A percentile compares a stretch with the other conserved stretches of the same genome.
phyloP scores from a whole-genome alignment of 2,888 invertebrate genomes.

The Dinocampus coccinellae region DNA sequence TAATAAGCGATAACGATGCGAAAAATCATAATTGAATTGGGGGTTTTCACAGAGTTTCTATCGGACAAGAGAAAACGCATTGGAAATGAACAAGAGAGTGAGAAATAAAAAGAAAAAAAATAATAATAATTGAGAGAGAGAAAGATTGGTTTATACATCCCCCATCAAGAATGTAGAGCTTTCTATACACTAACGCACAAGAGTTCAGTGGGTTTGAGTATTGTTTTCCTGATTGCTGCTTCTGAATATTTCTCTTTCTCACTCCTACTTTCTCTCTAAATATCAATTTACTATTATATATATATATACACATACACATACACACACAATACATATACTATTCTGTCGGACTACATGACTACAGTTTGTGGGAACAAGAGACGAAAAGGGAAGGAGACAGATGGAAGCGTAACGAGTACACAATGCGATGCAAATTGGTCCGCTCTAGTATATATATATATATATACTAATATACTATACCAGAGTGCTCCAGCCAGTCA shows the following conservation, averaged over 20 bases:
- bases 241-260: constrained; percentile 20
- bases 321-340: not conserved
- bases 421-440: constrained; percentile 69
- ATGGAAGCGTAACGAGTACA: constrained; percentile 66
- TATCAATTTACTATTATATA: not conserved
- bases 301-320: not conserved
- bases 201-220: not conserved
- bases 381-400: constrained; percentile 52
- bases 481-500: constrained; percentile 50
- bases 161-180: not conserved
- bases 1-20: constrained; percentile 63
- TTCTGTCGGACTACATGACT: not conserved
- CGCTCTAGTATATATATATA: constrained; percentile 45
- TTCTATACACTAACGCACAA: not conserved
- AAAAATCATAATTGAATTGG: constrained; percentile 61
- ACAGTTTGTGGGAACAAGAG: not conserved
- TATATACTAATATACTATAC: constrained; percentile 24
- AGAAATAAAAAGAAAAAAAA: no score
- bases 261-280: constrained; percentile 14
- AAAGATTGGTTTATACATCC: not conserved
- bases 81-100: not conserved
- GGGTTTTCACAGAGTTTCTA: constrained; percentile 58
- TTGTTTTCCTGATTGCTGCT: constrained; percentile 32
- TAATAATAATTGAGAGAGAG: no score
- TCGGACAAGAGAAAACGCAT: constrained; percentile 14